Evolutionary conservation across 2,888 invertebrate genomes (phyloP).

Genomic region (Frankliniella intonsa): DNA sequence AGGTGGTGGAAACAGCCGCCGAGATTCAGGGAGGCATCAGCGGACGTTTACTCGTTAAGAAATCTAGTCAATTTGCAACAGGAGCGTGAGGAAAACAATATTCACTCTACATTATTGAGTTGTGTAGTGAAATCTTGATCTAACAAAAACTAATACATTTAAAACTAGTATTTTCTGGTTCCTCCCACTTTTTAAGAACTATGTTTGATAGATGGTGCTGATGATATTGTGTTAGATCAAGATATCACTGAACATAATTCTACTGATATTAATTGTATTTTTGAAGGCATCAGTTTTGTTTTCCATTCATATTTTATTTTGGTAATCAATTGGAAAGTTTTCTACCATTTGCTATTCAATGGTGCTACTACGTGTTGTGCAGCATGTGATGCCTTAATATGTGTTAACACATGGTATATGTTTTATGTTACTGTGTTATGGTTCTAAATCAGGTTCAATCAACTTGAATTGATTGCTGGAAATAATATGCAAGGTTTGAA

Average conservation of each 20-base stretch:
- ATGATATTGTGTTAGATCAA: background rate
- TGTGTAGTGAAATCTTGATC: conserved; percentile 17
- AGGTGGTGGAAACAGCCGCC: background rate
- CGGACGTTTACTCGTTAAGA: conserved; percentile 11
- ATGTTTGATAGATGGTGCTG: background rate
- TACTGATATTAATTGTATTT: background rate
- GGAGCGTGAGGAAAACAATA: background rate
- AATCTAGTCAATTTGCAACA: background rate
- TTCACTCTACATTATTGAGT: background rate
- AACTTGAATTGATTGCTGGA: conserved; percentile 1
- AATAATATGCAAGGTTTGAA: background rate
- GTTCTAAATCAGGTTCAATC: conserved; percentile 2
- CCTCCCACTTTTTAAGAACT: no score
- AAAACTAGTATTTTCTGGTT: no score
- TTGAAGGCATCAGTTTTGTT: conserved; percentile 4
- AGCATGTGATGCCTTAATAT: no score
- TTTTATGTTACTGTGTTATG: background rate
- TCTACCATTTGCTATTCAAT: background rate
- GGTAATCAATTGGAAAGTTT: background rate
- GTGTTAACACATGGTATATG: background rate
- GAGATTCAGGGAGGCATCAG: background rate
- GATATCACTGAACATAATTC: background rate
- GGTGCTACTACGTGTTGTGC: no score
- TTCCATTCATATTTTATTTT: background rate
- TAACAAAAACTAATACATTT: background rate